A percentile compares a stretch with the other conserved stretches of the same genome.
Conservation (phyloP, 1,140 invertebrate genomes). For the Maniola jurtina region DNA sequence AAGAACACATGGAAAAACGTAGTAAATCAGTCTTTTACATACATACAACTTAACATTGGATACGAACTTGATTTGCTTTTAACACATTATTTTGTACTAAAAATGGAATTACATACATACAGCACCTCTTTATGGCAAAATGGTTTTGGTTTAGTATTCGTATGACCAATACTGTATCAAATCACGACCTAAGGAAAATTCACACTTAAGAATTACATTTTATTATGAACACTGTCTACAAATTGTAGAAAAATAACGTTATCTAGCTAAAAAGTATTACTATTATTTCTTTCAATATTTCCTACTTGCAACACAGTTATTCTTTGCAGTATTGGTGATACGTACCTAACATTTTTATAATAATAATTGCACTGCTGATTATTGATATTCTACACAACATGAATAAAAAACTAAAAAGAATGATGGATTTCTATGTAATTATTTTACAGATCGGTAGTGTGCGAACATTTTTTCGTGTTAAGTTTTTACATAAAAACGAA, state of each 20-base stretch:
- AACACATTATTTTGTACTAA: constrained; percentile 43
- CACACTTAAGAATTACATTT: not conserved
- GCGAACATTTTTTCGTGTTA: not conserved
- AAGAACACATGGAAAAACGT: constrained; percentile 49
- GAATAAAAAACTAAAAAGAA: not conserved
- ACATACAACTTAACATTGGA: constrained; percentile 34
- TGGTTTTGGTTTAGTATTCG: constrained; percentile 2
- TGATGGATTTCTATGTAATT: not conserved
- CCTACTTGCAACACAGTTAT: not conserved
- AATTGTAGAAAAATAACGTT: constrained; percentile 7
- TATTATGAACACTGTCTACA: constrained; percentile 3
- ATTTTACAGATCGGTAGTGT: constrained; percentile 5
- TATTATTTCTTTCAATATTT: constrained; percentile 1
- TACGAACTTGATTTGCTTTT: constrained; percentile 24
- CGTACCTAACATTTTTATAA: not conserved
- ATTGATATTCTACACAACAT: not conserved
- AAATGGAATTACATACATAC: constrained; percentile 48
- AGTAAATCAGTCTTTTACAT: constrained; percentile 59
- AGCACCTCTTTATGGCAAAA: constrained; percentile 46
- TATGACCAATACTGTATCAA: not conserved
- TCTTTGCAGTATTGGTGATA: constrained; percentile 3
- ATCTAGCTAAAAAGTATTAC: not conserved
- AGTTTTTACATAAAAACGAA: not conserved
- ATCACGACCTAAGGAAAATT: not conserved
- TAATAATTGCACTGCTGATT: constrained; percentile 1